Conservation (phyloP, 2,797 vertebrate species). For the Hyperoplus lanceolatus region DNA sequence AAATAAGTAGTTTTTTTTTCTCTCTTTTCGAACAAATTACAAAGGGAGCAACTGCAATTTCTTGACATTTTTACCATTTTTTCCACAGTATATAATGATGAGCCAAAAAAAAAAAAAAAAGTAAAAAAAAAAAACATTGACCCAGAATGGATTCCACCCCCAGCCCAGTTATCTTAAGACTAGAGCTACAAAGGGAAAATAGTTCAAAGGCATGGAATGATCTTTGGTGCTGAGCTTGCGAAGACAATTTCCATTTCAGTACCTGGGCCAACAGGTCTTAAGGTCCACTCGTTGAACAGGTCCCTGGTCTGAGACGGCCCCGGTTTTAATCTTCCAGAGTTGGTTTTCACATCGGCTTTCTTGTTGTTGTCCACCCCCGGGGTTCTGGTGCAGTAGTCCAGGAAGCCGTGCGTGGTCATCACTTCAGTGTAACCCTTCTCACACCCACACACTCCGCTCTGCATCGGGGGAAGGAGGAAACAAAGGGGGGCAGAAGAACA, state of each 20-base stretch:
- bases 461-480: conserved; percentile 16
- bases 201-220: conserved; percentile 46
- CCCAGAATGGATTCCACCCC: conserved; percentile 30
- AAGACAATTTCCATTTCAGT: conserved; percentile 70
- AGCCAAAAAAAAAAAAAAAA: conserved; percentile 32
- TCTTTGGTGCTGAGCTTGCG: conserved; percentile 21
- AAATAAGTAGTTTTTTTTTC: not conserved
- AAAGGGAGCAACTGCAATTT: conserved; percentile 14
- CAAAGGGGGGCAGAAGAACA: conserved; percentile 7
- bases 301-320: conserved; percentile 93
- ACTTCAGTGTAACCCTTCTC: conserved; percentile 96
- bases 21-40: conserved; percentile 23
- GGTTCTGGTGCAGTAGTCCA: conserved; percentile 98
- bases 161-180: conserved; percentile 7
- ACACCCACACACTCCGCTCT: conserved; percentile 96
- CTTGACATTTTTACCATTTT: conserved; percentile 21
- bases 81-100: conserved; percentile 22
- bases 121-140: not conserved
- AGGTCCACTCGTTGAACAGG: conserved; percentile 95
- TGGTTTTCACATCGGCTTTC: conserved; percentile 97
- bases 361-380: conserved; percentile 93
- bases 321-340: conserved; percentile 91
- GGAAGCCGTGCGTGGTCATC: conserved; percentile 94
- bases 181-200: conserved; percentile 40
- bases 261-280: conserved; percentile 97